Percentiles rank a stretch among this genome's conserved stretches.
Conservation (phyloP, 2,888 invertebrate genomes). For the Busseola fusca region DNA sequence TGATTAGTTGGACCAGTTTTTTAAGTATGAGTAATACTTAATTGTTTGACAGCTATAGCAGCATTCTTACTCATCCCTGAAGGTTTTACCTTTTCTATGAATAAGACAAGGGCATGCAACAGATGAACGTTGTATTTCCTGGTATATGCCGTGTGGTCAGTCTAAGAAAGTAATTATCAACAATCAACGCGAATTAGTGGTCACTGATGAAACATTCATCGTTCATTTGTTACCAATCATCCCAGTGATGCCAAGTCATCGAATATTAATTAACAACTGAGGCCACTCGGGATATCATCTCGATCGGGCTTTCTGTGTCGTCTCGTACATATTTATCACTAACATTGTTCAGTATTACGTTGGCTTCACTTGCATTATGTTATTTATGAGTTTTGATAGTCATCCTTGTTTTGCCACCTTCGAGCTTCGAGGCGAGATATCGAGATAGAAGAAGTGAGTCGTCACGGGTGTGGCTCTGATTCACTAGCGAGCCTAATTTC, state of each 20-base stretch:
- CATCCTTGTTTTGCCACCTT: constrained; percentile 79
- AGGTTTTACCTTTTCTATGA: not conserved
- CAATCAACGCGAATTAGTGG: constrained; percentile 78
- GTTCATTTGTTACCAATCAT: constrained; percentile 67
- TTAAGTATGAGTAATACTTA: constrained; percentile 4
- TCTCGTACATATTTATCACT: constrained; percentile 74
- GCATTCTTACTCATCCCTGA: constrained; percentile 13
- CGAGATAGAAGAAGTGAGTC: constrained; percentile 81
- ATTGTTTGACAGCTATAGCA: not conserved
- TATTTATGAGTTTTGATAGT: constrained; percentile 77
- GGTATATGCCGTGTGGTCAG: constrained; percentile 24
- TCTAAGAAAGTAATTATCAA: constrained; percentile 56
- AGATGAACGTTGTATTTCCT: constrained; percentile 7
- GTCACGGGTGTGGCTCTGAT: constrained; percentile 83
- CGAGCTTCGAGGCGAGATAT: constrained; percentile 79
- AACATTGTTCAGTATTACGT: constrained; percentile 78
- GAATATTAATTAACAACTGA: constrained; percentile 84
- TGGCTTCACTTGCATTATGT: constrained; percentile 72
- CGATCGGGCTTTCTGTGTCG: constrained; percentile 67
- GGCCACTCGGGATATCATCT: constrained; percentile 67
- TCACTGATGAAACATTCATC: constrained; percentile 57
- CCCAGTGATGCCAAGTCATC: constrained; percentile 77
- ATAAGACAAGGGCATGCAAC: constrained; percentile 14
- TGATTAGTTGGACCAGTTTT: constrained; percentile 17
- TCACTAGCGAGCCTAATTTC: constrained; percentile 78